Base-by-base conservation (phyloP, 1,140 invertebrate species). In the Eulimnadia texana region DNA sequence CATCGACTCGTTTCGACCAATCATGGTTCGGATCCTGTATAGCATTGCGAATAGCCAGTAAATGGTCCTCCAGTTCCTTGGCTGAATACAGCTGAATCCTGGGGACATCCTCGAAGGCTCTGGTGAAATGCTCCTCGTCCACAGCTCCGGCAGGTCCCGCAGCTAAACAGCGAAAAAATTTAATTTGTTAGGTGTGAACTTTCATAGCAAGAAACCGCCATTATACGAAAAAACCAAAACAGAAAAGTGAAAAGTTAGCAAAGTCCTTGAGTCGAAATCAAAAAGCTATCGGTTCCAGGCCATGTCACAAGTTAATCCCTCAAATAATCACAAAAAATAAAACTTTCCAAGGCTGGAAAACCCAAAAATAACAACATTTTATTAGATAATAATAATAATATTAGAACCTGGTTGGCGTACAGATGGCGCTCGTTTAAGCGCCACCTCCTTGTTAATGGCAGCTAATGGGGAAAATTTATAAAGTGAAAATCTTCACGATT, bases 1-100 rank as follows among this genome's bases (percentile, higher is more conserved):
- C 82, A 66, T 96, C 91, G 28, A 88, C 82, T 63, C 93, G 78
- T 73, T 91, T 92, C 73, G 92, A 90, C 93, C 93, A 98, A 67
- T 93, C 89, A 69, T 86, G 84, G 67, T 80, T 85, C 22, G 83
- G 77, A 72, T 94, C 88, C 16, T 82, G 82, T 33, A 97, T 80
- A 3, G 80, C 80, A 10, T 85, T 81, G 63, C 82, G 79, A 33
- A 92, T 84, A 65, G 82, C 80, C 55, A 80, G 84, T 69, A 93
- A 81, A 42, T 86, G 79, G 63, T 93, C 88, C 66, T 90, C 86
- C 22, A 97, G 75, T 67, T 95, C 92, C 67, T 85, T 80, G 10
- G 80, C 74, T 42, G 88, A 87, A 72, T 88, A 95, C 66, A 98
- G 76, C 67, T 84, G 86, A 25, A 93, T 77, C 53, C 81, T 79